These are phyloP conservation scores for Heptranchias perlo DNA, from an alignment of 2,113 vertebrate species.

Conservation along the genomic window DNA sequence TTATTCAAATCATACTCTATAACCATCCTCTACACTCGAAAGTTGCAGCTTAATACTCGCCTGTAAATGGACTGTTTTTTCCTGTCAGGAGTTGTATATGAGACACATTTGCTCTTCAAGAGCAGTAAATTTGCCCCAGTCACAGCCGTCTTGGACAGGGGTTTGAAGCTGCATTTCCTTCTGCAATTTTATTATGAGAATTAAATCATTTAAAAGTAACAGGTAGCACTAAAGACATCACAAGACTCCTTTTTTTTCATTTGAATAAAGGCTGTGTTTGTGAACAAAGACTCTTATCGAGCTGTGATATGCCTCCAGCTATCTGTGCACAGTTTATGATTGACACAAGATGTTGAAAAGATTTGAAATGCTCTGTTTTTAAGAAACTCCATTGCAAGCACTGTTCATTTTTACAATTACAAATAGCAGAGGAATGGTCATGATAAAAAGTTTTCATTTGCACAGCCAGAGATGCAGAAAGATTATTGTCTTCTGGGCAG, in stretches of 20 bases:
- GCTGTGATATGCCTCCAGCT: conserved; percentile 9
- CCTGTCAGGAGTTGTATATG: neutral
- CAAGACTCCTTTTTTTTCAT: neutral
- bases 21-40: neutral
- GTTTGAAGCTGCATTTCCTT: neutral
- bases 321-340: neutral
- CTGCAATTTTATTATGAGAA: neutral
- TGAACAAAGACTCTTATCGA: neutral
- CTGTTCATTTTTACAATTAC: neutral
- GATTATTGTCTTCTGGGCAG: neutral
- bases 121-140: neutral
- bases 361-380: neutral
- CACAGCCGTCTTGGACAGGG: neutral
- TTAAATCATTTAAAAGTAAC: neutral
- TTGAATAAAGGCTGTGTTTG: neutral
- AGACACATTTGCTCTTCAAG: neutral
- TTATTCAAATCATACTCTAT: neutral
- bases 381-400: neutral
- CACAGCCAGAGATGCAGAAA: neutral
- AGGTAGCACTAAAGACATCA: too few species aligned
- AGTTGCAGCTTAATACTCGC: neutral
- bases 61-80: neutral
- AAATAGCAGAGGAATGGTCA: neutral
- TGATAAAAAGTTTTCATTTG: neutral
- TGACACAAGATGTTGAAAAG: neutral